Evolutionary conservation across 2,888 invertebrate species (phyloP).

Genomic region (Drosophila bunnanda): DNA sequence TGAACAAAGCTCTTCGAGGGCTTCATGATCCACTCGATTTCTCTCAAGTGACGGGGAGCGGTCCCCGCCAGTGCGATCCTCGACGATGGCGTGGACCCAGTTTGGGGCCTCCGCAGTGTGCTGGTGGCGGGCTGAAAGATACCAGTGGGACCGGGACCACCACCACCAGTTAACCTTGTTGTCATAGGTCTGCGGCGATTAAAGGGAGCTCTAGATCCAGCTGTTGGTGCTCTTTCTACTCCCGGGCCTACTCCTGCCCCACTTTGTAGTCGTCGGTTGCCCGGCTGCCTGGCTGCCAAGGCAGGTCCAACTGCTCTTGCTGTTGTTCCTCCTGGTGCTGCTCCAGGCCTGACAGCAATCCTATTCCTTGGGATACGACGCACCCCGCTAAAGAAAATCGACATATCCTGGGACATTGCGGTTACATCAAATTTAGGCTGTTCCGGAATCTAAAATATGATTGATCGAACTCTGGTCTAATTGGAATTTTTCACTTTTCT

Average conservation of each 20-base stretch:
- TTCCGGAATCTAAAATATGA: not conserved
- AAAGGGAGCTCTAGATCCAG: not conserved
- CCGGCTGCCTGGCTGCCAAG: not conserved
- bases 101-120: not conserved
- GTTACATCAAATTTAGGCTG: slow-evolving; percentile 4
- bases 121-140: not conserved
- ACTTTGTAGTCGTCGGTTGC: not conserved
- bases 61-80: not conserved
- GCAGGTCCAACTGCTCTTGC: not conserved
- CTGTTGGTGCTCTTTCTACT: not conserved
- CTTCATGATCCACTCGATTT: slow-evolving; percentile 55
- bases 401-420: slow-evolving; percentile 43
- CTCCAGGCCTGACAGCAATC: not conserved
- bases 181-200: not conserved
- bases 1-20: slow-evolving; percentile 47
- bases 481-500: not conserved
- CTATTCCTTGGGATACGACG: slow-evolving; percentile 6
- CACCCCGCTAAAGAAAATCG: slow-evolving; percentile 47
- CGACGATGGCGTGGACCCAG: not conserved
- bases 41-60: not conserved
- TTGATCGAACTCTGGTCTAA: slow-evolving; percentile 20
- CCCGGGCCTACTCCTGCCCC: not conserved
- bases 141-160: not conserved
- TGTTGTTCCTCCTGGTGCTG: not conserved
- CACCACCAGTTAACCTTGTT: slow-evolving; percentile 3